Conservation (phyloP, 2,888 invertebrate species). For the Portevinia maculata region DNA sequence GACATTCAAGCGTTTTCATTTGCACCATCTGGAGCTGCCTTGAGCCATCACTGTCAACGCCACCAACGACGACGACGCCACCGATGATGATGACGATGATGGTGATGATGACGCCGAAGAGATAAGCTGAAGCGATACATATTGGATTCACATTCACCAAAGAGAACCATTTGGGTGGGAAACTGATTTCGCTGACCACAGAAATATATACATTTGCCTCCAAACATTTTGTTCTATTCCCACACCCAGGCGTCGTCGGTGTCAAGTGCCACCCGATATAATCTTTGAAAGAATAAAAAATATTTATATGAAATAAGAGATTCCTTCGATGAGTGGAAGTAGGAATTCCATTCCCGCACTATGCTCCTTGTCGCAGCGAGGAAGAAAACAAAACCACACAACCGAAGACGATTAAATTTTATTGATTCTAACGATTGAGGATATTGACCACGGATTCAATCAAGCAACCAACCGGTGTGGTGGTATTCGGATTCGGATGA, state of each 20-base stretch:
- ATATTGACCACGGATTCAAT: conserved; percentile 47
- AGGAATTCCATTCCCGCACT: background rate
- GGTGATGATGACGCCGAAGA: conserved; percentile 6
- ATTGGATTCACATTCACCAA: conserved; percentile 14
- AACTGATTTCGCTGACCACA: conserved; percentile 64
- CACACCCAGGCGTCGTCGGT: conserved; percentile 43
- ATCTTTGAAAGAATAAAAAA: conserved; percentile 49
- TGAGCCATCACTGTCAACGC: conserved; percentile 28
- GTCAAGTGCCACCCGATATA: conserved; percentile 59
- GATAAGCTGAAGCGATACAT: conserved; percentile 49
- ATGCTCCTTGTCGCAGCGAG: background rate
- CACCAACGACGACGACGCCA: conserved; percentile 32
- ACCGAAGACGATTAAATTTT: conserved; percentile 67
- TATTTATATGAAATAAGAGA: conserved; percentile 66
- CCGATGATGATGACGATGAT: conserved; percentile 16
- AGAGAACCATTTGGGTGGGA: conserved; percentile 25
- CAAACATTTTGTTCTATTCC: conserved; percentile 38
- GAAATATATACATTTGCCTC: conserved; percentile 48
- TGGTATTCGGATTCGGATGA: background rate
- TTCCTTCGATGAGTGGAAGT: conserved; percentile 31
- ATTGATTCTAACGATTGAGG: conserved; percentile 59
- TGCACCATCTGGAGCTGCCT: conserved; percentile 50
- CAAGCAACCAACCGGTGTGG: background rate
- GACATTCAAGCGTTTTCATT: conserved; percentile 50
- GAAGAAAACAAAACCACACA: conserved; percentile 42